A percentile compares a stretch with the other conserved stretches of the same genome.
phyloP scores from a whole-genome alignment of 1,140 invertebrate species.

The Phymastichus coffea region DNA sequence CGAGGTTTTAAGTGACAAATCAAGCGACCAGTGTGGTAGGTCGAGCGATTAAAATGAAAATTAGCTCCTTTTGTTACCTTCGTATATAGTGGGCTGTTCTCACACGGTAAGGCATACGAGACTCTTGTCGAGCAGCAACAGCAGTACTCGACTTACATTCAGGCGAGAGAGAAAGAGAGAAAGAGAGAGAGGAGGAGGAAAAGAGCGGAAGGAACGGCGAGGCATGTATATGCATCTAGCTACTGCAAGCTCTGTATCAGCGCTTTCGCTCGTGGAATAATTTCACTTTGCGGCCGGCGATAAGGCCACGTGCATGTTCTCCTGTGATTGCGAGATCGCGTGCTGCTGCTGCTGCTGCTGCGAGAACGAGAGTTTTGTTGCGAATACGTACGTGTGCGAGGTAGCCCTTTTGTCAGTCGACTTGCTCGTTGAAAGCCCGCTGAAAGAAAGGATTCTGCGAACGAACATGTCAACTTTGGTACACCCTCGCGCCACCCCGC shows the following conservation, averaged over 20 bases:
- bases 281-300: constrained; percentile 53
- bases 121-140: too few species aligned
- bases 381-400: constrained; percentile 8
- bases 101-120: too few species aligned
- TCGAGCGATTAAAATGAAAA: too few species aligned
- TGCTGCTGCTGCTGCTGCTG: too few species aligned
- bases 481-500: background rate
- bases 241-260: constrained; percentile 21
- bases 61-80: too few species aligned
- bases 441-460: constrained; percentile 38
- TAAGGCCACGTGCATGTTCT: constrained; percentile 51
- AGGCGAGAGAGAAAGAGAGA: too few species aligned
- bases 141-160: too few species aligned
- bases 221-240: constrained; percentile 25
- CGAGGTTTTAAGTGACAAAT: too few species aligned
- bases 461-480: background rate
- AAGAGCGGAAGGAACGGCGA: background rate
- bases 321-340: constrained; percentile 54
- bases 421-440: constrained; percentile 31
- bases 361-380: background rate
- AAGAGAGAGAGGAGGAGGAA: too few species aligned
- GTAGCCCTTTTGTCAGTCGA: constrained; percentile 31
- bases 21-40: too few species aligned
- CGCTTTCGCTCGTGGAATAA: constrained; percentile 49
- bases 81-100: too few species aligned